These are phyloP conservation scores for Pseudopipra pipra DNA, from an alignment of 2,113 vertebrate genomes.

Conservation along the genomic window DNA sequence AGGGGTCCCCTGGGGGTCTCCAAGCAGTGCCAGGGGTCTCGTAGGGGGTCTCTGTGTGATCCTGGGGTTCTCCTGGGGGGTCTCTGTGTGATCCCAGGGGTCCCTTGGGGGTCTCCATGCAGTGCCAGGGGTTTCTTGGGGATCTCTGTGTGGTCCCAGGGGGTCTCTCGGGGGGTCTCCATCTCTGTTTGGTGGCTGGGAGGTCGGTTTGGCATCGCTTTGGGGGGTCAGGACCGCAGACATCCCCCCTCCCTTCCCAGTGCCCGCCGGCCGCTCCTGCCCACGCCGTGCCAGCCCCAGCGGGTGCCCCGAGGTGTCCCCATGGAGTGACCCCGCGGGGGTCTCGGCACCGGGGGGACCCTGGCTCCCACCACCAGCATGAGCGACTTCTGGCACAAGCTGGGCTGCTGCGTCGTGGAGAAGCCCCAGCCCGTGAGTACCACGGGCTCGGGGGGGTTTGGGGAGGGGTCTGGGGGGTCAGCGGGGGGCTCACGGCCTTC, in stretches of 20 bases:
- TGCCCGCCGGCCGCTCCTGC: neutral
- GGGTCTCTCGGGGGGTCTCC: neutral
- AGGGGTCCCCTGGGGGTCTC: too few species aligned
- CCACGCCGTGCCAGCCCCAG: fast-evolving
- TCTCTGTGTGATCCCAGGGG: too few species aligned
- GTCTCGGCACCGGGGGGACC: neutral
- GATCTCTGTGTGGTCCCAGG: neutral
- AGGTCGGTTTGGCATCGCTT: fast-evolving
- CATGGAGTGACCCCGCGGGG: constrained; percentile 13
- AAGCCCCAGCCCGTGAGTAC: constrained; percentile 89
- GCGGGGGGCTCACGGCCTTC: neutral
- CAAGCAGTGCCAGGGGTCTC: too few species aligned
- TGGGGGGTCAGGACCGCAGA: neutral
- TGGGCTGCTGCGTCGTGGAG: constrained; percentile 91
- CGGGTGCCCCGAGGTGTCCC: neutral
- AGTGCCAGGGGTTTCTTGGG: too few species aligned
- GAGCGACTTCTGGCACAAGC: constrained; percentile 97
- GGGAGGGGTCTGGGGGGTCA: fast-evolving
- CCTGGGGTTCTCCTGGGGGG: too few species aligned
- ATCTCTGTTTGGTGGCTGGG: fast-evolving
- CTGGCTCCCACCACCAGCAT: constrained; percentile 75
- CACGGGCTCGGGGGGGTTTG: fast-evolving
- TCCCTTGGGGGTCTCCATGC: too few species aligned
- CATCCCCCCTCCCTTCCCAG: neutral
- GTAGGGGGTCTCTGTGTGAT: too few species aligned